Percentiles rank a stretch among this genome's conserved stretches.
These are phyloP conservation scores for Tachysurus fulvidraco DNA, from an alignment of 2,113 vertebrate species.

Conservation along the genomic window DNA sequence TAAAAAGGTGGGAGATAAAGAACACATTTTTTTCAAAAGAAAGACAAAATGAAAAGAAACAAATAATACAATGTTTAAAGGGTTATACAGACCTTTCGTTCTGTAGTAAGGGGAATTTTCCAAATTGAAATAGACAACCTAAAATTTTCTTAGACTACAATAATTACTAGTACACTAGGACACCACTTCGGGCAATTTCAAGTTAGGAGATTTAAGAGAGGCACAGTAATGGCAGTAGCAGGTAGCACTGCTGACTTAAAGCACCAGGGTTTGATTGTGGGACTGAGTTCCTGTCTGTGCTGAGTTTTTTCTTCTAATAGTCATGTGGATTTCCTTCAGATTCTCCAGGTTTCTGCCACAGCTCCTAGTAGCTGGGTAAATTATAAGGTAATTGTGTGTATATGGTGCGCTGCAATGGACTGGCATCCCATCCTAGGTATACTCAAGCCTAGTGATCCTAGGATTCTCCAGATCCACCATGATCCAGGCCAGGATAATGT, in stretches of 20 bases:
- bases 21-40: not conserved
- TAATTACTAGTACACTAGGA: not conserved
- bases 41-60: not conserved
- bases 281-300: not conserved
- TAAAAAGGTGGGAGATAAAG: not conserved
- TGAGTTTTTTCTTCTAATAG: not conserved
- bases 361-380: not conserved
- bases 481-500: not conserved
- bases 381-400: not conserved
- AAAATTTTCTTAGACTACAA: not conserved
- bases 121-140: not conserved
- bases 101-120: not conserved
- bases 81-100: not conserved
- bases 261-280: not conserved
- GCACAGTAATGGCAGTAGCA: not conserved
- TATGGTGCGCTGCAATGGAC: not conserved
- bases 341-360: not conserved
- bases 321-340: not conserved
- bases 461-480: not conserved
- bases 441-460: not conserved
- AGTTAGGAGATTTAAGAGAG: not conserved
- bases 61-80: not conserved
- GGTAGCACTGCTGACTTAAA: not conserved
- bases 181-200: not conserved
- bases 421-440: not conserved